A percentile compares a stretch with the other conserved stretches of the same genome.
Evolutionary conservation across 2,888 invertebrate species (phyloP).

Genomic region (Tholera decimalis): DNA sequence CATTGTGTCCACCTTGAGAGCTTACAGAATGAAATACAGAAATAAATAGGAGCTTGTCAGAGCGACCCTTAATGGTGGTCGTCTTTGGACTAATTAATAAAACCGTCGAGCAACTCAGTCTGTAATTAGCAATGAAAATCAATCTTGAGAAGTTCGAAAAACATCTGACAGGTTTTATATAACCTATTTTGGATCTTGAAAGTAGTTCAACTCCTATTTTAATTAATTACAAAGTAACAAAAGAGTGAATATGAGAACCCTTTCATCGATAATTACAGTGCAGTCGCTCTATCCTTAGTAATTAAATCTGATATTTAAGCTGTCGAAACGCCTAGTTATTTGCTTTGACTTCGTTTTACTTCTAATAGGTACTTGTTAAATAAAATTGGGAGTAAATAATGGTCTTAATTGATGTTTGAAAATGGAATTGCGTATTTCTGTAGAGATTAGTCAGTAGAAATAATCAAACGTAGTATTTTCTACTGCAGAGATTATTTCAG

Average conservation of each 20-base stretch:
- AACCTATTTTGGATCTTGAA: constrained; percentile 2
- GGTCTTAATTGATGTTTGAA: constrained; percentile 22
- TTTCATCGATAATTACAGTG: constrained; percentile 74
- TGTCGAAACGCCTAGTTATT: constrained; percentile 53
- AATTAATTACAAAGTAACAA: constrained; percentile 67
- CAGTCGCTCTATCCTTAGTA: constrained; percentile 61
- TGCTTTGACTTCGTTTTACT: constrained; percentile 41
- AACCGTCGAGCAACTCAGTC: neutral
- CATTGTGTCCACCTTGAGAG: too few relatives aligned
- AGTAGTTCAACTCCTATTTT: constrained; percentile 24
- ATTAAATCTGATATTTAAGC: constrained; percentile 72
- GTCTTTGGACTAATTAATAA: neutral
- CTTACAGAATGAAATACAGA: neutral
- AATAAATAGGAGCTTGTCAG: neutral
- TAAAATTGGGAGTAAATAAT: constrained; percentile 44
- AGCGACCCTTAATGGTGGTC: neutral
- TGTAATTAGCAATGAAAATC: constrained; percentile 22
- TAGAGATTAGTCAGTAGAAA: neutral
- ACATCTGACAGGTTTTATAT: constrained; percentile 27
- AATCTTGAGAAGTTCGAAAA: constrained; percentile 15
- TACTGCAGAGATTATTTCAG: neutral
- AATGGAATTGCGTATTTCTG: constrained; percentile 12
- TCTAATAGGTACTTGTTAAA: constrained; percentile 45
- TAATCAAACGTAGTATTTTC: neutral
- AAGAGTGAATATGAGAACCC: constrained; percentile 66